Evolutionary conservation across 2,888 invertebrate species (phyloP).

Genomic region (Tolmerus cingulatus): DNA sequence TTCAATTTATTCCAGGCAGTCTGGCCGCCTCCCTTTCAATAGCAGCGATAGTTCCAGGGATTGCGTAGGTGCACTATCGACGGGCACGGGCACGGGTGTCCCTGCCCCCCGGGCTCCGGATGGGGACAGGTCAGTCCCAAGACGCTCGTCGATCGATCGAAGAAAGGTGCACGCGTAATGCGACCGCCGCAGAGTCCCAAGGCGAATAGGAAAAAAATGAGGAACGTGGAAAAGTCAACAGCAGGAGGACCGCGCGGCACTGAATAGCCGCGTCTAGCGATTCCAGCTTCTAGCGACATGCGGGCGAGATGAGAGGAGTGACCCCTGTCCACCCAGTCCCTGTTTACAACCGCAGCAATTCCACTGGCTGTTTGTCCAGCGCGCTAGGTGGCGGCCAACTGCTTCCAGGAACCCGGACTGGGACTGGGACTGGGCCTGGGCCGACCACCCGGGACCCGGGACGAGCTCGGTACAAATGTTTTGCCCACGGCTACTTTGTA

Average conservation of each 20-base stretch:
- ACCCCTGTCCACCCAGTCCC: background rate
- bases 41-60: background rate
- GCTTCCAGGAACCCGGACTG: background rate
- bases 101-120: background rate
- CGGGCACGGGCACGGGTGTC: background rate
- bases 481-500: background rate
- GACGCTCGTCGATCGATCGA: background rate
- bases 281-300: background rate
- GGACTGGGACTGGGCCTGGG: background rate
- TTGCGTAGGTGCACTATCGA: background rate
- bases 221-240: slow-evolving; percentile 24
- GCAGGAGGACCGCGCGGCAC: background rate
- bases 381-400: background rate
- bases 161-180: slow-evolving; percentile 21
- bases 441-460: background rate
- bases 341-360: slow-evolving; percentile 9
- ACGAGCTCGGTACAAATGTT: background rate
- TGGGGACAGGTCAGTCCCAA: slow-evolving; percentile 12
- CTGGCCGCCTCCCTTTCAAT: background rate
- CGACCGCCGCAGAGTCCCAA: background rate
- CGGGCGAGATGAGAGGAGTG: background rate
- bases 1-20: slow-evolving; percentile 9
- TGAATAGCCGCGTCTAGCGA: background rate
- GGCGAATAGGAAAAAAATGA: background rate
- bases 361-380: background rate